Conservation (phyloP, 2,113 vertebrate species). For the Erythrocercus mccallii region DNA sequence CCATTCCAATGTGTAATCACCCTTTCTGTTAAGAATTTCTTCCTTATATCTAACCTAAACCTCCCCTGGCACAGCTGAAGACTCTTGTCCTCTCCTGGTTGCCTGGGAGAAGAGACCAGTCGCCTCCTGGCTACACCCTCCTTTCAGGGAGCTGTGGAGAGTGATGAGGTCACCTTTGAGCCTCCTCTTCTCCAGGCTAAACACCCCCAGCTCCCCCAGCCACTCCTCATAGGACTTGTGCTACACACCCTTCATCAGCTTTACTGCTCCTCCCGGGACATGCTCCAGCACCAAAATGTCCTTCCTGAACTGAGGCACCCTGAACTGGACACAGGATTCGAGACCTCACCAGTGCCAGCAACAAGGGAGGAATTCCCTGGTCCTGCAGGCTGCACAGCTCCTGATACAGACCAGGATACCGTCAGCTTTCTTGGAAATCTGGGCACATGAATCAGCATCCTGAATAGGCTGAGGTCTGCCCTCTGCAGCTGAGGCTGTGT, state of each 20-base stretch:
- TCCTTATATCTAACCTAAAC: background rate
- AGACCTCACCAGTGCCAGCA: accelerated
- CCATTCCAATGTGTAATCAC: background rate
- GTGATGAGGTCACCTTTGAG: background rate
- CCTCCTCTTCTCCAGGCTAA: background rate
- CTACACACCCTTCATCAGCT: background rate
- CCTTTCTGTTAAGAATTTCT: background rate
- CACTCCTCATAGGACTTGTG: background rate
- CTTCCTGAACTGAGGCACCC: background rate
- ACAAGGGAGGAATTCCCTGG: background rate
- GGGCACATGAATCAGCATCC: background rate
- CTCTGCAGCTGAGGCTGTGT: background rate
- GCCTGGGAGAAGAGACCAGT: background rate
- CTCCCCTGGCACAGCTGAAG: background rate
- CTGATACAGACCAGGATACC: background rate
- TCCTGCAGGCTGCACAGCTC: background rate
- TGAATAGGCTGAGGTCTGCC: background rate
- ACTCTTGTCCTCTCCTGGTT: background rate
- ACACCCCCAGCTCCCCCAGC: background rate
- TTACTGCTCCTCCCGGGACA: background rate
- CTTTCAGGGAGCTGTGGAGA: background rate
- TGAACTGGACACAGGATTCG: no score
- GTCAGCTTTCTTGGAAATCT: background rate
- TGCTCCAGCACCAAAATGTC: background rate
- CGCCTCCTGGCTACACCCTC: accelerated